Percentiles rank a stretch among this genome's conserved stretches.
Conservation (phyloP, 2,797 vertebrate species). For the Siniperca undulata region DNA sequence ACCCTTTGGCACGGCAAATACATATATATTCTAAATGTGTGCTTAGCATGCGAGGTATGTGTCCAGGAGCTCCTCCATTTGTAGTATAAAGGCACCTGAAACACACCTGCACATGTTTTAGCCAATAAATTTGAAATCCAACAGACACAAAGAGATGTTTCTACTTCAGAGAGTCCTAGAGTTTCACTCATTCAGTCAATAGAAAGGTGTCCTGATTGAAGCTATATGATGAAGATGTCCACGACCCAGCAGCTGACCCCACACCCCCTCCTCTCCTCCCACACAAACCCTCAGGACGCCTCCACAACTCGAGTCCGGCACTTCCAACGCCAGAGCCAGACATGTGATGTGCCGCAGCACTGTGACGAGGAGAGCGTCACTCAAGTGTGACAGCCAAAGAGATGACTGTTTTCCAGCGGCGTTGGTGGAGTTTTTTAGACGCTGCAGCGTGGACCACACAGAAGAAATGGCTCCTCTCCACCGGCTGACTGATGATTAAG, state of each 20-base stretch:
- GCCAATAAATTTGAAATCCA: slow-evolving; percentile 70
- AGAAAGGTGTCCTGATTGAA: slow-evolving; percentile 33
- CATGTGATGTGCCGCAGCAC: slow-evolving; percentile 70
- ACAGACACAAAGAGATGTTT: slow-evolving; percentile 49
- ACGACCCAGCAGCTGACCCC: slow-evolving; percentile 51
- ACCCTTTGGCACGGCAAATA: slow-evolving; percentile 54
- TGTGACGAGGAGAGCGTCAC: slow-evolving; percentile 80
- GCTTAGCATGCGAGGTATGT: slow-evolving; percentile 63
- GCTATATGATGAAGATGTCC: slow-evolving; percentile 46
- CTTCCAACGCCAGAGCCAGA: slow-evolving; percentile 61
- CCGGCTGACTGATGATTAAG: slow-evolving; percentile 80
- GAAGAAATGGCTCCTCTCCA: slow-evolving; percentile 81
- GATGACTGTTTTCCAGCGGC: slow-evolving; percentile 88
- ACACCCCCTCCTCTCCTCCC: slow-evolving; percentile 16
- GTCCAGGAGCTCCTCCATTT: slow-evolving; percentile 33
- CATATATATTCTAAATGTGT: slow-evolving; percentile 46
- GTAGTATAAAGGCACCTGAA: slow-evolving; percentile 32
- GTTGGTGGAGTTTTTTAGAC: slow-evolving; percentile 60
- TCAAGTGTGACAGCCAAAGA: slow-evolving; percentile 90
- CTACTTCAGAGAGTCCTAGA: slow-evolving; percentile 19
- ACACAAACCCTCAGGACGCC: slow-evolving; percentile 38
- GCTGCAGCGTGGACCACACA: slow-evolving; percentile 91
- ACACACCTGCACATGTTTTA: slow-evolving; percentile 68
- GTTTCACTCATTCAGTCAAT: slow-evolving; percentile 17
- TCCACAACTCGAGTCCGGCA: slow-evolving; percentile 40